Conservation (phyloP, 2,797 vertebrate species). For the Calcarius lapponicus region DNA sequence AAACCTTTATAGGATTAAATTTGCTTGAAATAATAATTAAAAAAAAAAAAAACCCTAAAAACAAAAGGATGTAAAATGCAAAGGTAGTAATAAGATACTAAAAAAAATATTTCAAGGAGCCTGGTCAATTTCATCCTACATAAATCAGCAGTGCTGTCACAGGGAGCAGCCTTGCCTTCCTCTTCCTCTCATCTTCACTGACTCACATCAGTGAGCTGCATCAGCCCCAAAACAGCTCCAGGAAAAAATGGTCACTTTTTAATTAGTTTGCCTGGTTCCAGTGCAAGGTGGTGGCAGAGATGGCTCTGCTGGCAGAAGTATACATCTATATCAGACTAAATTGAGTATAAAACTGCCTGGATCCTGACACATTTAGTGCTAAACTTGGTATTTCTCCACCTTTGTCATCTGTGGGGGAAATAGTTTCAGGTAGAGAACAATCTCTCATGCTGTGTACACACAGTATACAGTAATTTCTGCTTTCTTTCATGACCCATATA, state of each 20-base stretch:
- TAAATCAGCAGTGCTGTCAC: not conserved
- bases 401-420: not conserved
- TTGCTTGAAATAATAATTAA: not conserved
- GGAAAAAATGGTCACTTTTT: not conserved
- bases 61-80: not conserved
- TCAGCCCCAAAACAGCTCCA: not conserved
- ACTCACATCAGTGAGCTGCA: not conserved
- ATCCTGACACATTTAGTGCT: not conserved
- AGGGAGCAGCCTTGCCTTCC: not conserved
- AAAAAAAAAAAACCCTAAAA: not conserved
- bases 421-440: not conserved
- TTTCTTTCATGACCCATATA: not conserved
- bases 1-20: not conserved
- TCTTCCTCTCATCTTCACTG: not conserved
- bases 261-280: not conserved
- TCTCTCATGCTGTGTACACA: accelerated
- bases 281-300: not conserved
- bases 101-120: not conserved
- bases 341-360: not conserved
- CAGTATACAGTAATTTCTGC: not conserved
- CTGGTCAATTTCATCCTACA: accelerated
- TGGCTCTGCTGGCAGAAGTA: not conserved
- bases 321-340: not conserved
- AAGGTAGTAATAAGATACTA: not conserved
- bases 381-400: not conserved